Evolutionary conservation across 2,797 vertebrate genomes (phyloP).

Genomic region (Odontamblyopus lacepedii): DNA sequence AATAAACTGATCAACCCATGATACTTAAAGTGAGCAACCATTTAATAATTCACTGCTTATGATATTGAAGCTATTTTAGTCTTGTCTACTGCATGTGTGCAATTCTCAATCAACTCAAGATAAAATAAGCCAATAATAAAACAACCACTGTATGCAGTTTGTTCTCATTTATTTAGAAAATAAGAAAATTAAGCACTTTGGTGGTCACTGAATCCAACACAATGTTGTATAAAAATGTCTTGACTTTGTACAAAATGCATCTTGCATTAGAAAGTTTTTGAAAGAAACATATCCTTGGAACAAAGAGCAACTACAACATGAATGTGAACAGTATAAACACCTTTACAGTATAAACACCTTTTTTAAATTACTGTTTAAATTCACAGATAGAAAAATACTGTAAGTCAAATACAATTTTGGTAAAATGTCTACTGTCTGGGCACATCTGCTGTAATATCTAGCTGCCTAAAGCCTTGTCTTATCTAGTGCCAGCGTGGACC

Average conservation of each 20-base stretch:
- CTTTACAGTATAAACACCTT: constrained; percentile 7
- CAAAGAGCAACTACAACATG: constrained; percentile 10
- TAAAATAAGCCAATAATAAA: background rate
- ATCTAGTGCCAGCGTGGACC: constrained; percentile 3
- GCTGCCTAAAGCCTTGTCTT: constrained; percentile 43
- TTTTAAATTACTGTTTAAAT: constrained; percentile 5
- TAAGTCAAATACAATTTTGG: constrained; percentile 9
- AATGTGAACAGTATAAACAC: constrained; percentile 1
- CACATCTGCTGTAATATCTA: constrained; percentile 25
- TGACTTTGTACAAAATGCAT: constrained; percentile 33
- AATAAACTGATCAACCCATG: background rate
- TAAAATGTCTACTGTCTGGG: constrained; percentile 4
- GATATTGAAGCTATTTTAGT: background rate
- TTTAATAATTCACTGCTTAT: background rate
- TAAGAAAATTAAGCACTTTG: constrained; percentile 23
- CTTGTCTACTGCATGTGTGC: background rate
- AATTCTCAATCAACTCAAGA: background rate
- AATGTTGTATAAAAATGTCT: constrained; percentile 26
- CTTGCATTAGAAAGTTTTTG: constrained; percentile 19
- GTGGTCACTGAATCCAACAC: constrained; percentile 16
- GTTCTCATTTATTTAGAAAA: constrained; percentile 62
- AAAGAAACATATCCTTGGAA: constrained; percentile 7
- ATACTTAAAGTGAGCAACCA: background rate
- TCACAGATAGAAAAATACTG: constrained; percentile 14
- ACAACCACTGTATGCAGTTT: constrained; percentile 1